Evolutionary conservation across 1,140 invertebrate species (phyloP).

Genomic region (Varroa destructor): DNA sequence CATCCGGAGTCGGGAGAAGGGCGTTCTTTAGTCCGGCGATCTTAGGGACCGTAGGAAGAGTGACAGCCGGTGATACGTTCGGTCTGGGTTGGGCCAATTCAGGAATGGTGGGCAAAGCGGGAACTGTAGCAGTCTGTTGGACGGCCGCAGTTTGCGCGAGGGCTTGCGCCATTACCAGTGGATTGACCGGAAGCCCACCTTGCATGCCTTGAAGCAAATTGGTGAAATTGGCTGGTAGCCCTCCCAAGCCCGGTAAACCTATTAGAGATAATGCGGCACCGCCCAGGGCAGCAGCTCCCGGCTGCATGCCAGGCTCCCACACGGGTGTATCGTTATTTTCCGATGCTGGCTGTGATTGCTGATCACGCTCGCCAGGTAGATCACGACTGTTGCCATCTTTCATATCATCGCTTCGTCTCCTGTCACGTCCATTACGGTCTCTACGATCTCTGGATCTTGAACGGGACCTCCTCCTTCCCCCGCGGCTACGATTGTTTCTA

Average conservation of each 20-base stretch:
- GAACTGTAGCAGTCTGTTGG: background rate
- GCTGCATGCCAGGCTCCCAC: conserved; percentile 21
- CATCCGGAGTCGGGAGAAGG: conserved; percentile 24
- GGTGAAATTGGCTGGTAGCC: conserved; percentile 6
- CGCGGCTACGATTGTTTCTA: background rate
- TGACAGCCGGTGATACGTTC: background rate
- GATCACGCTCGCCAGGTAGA: background rate
- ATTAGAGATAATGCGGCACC: background rate
- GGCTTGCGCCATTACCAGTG: background rate
- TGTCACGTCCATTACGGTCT: background rate
- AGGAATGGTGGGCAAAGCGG: background rate
- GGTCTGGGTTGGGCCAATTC: background rate
- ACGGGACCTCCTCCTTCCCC: background rate
- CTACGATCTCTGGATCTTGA: conserved; percentile 17
- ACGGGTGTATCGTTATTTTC: conserved; percentile 8
- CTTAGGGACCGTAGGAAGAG: background rate
- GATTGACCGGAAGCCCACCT: background rate
- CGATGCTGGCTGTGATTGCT: background rate
- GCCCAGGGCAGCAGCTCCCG: background rate
- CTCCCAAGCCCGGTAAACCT: background rate
- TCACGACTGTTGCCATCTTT: conserved; percentile 1
- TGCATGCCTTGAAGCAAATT: conserved; percentile 16
- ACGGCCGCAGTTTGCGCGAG: background rate
- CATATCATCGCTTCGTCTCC: background rate
- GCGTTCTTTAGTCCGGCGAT: conserved; percentile 19